Evolutionary conservation across 2,888 invertebrate species (phyloP).

Genomic region (Sinotaia quadrata): DNA sequence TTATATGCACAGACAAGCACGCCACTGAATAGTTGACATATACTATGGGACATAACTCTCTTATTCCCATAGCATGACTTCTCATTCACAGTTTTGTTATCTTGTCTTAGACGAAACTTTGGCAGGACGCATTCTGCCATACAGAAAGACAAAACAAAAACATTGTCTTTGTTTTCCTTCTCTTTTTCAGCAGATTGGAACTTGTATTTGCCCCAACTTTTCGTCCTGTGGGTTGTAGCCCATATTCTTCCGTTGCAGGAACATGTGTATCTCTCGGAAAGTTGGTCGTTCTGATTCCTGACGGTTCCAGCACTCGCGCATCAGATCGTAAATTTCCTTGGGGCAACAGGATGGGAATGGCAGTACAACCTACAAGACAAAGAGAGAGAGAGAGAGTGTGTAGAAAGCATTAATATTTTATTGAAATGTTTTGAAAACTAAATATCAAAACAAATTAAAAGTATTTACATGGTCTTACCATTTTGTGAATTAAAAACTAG

Average conservation of each 20-base stretch:
- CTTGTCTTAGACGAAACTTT: background rate
- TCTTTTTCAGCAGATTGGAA: conserved; percentile 61
- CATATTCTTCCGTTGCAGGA: conserved; percentile 77
- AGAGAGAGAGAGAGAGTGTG: background rate
- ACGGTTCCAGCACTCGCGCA: conserved; percentile 92
- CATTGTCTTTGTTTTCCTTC: background rate
- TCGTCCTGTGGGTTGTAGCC: conserved; percentile 71
- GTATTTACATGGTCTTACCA: too few relatives aligned
- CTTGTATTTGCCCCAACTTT: conserved; percentile 62
- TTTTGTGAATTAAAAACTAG: too few relatives aligned
- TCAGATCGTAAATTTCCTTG: conserved; percentile 89
- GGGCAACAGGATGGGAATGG: conserved; percentile 85
- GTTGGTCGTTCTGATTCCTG: conserved; percentile 85
- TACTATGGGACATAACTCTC: too few relatives aligned
- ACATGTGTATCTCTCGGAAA: conserved; percentile 90
- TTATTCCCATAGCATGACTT: background rate
- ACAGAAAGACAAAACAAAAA: too few relatives aligned
- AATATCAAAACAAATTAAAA: too few relatives aligned
- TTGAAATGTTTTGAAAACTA: too few relatives aligned
- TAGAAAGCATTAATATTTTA: background rate
- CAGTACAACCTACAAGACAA: conserved; percentile 73
- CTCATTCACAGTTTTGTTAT: background rate
- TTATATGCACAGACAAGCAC: too few relatives aligned
- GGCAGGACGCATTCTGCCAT: background rate
- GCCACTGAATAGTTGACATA: too few relatives aligned